Conservation (phyloP, 1,140 invertebrate genomes). For the Drosophila ohnishii region DNA sequence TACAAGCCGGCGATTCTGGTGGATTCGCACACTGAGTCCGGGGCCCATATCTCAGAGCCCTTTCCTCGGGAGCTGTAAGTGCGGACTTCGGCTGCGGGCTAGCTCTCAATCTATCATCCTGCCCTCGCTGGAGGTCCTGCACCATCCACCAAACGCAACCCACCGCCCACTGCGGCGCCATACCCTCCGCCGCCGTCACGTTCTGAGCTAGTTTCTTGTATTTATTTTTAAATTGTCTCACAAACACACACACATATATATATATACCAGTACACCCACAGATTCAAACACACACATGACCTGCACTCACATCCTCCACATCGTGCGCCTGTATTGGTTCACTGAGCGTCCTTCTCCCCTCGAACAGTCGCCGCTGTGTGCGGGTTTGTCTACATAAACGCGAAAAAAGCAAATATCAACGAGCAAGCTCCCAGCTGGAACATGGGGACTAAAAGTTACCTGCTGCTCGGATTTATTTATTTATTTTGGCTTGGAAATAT, state of each 20-base stretch:
- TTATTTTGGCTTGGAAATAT: constrained; percentile 3
- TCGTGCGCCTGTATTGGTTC: constrained; percentile 38
- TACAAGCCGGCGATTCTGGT: constrained; percentile 49
- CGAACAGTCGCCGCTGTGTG: constrained; percentile 32
- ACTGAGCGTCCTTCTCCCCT: constrained; percentile 57
- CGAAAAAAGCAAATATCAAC: constrained; percentile 36
- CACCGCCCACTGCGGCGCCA: constrained; percentile 29
- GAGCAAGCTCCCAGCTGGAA: constrained; percentile 11
- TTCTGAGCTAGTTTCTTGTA: constrained; percentile 77
- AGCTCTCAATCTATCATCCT: constrained; percentile 72
- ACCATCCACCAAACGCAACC: constrained; percentile 21
- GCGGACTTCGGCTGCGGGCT: constrained; percentile 35
- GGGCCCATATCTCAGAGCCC: constrained; percentile 30
- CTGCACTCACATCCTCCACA: constrained; percentile 50
- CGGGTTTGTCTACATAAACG: constrained; percentile 45
- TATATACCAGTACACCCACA: constrained; percentile 11
- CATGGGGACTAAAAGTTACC: constrained; percentile 11
- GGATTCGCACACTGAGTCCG: constrained; percentile 17
- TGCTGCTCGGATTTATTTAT: constrained; percentile 14
- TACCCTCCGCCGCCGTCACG: constrained; percentile 35
- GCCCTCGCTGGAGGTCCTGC: constrained; percentile 58
- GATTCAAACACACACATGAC: constrained; percentile 11
- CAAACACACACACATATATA: constrained; percentile 41
- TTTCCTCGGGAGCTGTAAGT: constrained; percentile 39
- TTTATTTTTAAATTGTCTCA: constrained; percentile 80